A percentile compares a stretch with the other conserved stretches of the same genome.
These are phyloP conservation scores for Hormaphis cornu DNA, from an alignment of 1,140 invertebrate genomes.

Conservation along the genomic window DNA sequence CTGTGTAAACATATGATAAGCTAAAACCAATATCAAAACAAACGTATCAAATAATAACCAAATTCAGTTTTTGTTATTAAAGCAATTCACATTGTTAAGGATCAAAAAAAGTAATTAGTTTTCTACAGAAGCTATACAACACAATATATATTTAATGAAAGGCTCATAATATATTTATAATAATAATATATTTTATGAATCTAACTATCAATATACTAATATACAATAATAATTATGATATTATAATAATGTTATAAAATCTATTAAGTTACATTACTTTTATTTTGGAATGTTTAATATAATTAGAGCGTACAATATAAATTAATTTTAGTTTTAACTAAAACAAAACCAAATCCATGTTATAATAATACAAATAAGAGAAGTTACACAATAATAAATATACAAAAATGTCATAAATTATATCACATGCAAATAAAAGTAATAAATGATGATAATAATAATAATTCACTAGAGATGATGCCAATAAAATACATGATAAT, in stretches of 20 bases:
- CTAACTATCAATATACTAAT: conserved; percentile 1
- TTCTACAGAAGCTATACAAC: neutral
- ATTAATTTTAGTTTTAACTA: conserved; percentile 16
- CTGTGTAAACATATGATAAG: no score
- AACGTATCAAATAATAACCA: no score
- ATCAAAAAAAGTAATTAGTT: no score
- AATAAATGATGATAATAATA: no score
- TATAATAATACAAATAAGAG: conserved; percentile 7
- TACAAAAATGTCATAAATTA: conserved; percentile 18
- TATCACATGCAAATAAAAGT: conserved; percentile 22
- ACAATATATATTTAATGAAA: neutral
- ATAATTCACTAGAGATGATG: neutral
- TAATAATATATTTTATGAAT: conserved; percentile 1
- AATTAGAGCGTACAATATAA: neutral
- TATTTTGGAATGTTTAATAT: conserved; percentile 14
- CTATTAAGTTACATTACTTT: neutral
- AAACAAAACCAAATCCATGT: conserved; percentile 9
- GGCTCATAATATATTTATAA: neutral
- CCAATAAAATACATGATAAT: neutral
- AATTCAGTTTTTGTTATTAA: no score
- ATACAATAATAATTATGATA: neutral
- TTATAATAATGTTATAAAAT: neutral
- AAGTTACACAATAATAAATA: conserved; percentile 20
- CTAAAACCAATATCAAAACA: no score
- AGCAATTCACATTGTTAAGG: no score